Conservation (phyloP, 2,797 vertebrate genomes). For the Gymnopithys bicolor region DNA sequence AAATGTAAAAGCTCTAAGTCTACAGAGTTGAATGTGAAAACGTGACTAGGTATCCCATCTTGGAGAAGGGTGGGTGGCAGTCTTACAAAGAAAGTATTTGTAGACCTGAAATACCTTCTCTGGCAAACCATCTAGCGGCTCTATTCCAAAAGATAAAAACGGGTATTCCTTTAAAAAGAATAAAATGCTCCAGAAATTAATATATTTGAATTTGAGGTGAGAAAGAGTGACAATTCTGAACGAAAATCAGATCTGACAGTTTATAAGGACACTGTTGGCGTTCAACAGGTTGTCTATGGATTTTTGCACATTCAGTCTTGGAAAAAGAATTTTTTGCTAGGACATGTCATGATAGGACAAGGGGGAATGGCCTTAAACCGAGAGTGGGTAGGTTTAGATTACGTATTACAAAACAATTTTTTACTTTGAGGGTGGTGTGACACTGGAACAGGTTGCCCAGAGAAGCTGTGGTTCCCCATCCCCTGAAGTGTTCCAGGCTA, state of each 20-base stretch:
- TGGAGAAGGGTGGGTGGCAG: background rate
- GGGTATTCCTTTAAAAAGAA: background rate
- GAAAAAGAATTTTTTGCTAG: background rate
- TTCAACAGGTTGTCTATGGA: background rate
- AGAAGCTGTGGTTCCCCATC: background rate
- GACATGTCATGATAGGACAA: background rate
- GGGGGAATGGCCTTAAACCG: background rate
- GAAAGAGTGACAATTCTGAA: background rate
- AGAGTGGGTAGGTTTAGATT: background rate
- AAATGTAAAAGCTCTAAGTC: background rate
- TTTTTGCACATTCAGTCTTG: background rate
- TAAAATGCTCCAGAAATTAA: background rate
- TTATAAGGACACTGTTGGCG: background rate
- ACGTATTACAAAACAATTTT: background rate
- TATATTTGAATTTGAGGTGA: background rate
- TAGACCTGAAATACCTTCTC: background rate
- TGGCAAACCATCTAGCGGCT: background rate
- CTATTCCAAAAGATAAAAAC: background rate
- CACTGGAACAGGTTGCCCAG: background rate
- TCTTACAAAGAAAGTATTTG: background rate
- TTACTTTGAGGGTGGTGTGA: background rate
- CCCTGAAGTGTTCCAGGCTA: background rate
- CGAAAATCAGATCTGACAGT: background rate
- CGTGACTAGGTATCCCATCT: background rate
- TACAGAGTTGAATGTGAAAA: background rate